Conservation (phyloP, 1,140 invertebrate genomes). For the Ostrea edulis region DNA sequence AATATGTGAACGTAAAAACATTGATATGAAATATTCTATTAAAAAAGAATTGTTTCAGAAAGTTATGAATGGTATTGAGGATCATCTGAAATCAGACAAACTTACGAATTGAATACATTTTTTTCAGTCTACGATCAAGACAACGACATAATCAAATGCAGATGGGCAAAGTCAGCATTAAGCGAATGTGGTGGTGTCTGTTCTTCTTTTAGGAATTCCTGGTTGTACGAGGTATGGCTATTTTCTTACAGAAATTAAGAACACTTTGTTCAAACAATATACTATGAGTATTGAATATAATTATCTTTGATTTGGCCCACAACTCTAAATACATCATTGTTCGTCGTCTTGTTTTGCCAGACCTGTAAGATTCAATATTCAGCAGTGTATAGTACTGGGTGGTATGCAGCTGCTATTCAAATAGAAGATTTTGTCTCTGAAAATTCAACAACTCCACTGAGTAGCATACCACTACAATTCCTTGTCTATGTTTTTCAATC, state of each 20-base stretch:
- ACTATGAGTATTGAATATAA: not conserved
- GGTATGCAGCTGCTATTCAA: constrained; percentile 54
- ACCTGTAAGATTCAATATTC: constrained; percentile 39
- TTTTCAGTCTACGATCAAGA: not conserved
- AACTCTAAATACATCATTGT: not conserved
- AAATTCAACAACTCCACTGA: constrained; percentile 36
- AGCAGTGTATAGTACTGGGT: constrained; percentile 16
- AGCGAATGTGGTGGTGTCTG: not conserved
- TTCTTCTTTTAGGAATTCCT: not conserved
- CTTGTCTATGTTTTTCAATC: constrained; percentile 39
- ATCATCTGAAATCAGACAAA: not conserved
- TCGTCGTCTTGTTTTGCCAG: not conserved
- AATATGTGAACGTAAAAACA: no score
- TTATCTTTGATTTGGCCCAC: no score
- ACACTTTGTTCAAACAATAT: constrained; percentile 42
- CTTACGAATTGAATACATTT: not conserved
- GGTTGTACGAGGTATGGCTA: not conserved
- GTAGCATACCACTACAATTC: constrained; percentile 54
- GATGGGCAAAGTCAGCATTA: not conserved
- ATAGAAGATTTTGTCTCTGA: constrained; percentile 47
- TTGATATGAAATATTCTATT: no score
- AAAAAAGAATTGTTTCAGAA: no score
- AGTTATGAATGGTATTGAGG: no score
- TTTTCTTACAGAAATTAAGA: not conserved
- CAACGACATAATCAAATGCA: not conserved